These are phyloP conservation scores for Corythornis vintsioides DNA, from an alignment of 2,113 vertebrate species.

Conservation along the genomic window DNA sequence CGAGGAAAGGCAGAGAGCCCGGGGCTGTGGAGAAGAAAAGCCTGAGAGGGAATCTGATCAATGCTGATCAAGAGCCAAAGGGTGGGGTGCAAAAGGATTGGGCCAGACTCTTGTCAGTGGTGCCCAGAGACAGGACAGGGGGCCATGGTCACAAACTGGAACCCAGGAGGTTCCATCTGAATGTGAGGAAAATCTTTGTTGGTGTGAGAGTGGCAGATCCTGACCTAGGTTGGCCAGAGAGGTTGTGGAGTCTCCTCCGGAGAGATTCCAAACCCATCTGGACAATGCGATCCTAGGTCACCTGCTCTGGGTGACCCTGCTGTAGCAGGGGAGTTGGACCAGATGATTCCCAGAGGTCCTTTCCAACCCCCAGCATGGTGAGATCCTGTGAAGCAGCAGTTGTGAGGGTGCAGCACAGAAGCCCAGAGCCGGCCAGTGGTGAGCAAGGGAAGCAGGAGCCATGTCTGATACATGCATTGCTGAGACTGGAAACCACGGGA, in stretches of 20 bases:
- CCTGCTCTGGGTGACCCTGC: not conserved
- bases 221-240: not conserved
- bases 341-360: not conserved
- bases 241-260: not conserved
- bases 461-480: accelerated
- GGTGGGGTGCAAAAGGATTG: not conserved
- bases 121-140: not conserved
- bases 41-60: not conserved
- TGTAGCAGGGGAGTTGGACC: not conserved
- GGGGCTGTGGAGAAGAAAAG: not conserved
- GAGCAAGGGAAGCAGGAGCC: accelerated
- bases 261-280: not conserved
- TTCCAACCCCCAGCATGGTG: not conserved
- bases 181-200: not conserved
- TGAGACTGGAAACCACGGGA: accelerated
- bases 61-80: not conserved
- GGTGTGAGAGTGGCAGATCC: not conserved
- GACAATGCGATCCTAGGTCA: not conserved
- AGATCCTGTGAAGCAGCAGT: accelerated
- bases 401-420: not conserved
- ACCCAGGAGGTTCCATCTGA: not conserved
- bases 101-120: not conserved
- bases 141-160: not conserved
- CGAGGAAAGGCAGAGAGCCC: too few relatives aligned
- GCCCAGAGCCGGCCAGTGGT: accelerated